A percentile compares a stretch with the other conserved stretches of the same genome.
Evolutionary conservation across 2,888 invertebrate genomes (phyloP).

Genomic region (Stramonita haemastoma): DNA sequence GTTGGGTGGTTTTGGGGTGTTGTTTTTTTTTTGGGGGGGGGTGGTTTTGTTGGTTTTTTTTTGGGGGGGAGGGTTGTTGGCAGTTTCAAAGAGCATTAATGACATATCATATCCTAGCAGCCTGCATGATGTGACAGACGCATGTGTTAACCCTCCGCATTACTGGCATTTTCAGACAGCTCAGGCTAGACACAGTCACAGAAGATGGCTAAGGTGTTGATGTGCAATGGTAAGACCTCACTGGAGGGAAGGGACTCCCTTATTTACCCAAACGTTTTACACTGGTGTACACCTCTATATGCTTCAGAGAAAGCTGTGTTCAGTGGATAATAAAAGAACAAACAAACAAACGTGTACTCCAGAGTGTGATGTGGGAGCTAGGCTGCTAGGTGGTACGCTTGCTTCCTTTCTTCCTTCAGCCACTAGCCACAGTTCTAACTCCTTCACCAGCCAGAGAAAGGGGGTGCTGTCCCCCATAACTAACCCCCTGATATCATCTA

Average conservation of each 20-base stretch:
- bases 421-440: no score
- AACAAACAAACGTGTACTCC: not conserved
- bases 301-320: not conserved
- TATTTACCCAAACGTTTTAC: not conserved
- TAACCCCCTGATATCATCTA: not conserved
- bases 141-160: not conserved
- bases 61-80: no score
- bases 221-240: slow-evolving; percentile 7
- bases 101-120: no score
- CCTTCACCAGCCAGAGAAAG: no score
- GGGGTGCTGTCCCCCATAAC: no score
- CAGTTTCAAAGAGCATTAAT: no score
- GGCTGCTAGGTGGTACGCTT: not conserved
- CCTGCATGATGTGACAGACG: not conserved
- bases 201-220: not conserved
- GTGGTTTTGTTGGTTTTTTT: no score
- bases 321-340: no score
- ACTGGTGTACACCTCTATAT: not conserved
- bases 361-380: not conserved
- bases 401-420: not conserved
- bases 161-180: slow-evolving; percentile 16
- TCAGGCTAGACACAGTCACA: not conserved
- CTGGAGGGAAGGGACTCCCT: not conserved
- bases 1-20: no score
- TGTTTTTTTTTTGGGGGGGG: no score